These are phyloP conservation scores for Pheosia tremula DNA, from an alignment of 2,888 invertebrate species.

Conservation along the genomic window DNA sequence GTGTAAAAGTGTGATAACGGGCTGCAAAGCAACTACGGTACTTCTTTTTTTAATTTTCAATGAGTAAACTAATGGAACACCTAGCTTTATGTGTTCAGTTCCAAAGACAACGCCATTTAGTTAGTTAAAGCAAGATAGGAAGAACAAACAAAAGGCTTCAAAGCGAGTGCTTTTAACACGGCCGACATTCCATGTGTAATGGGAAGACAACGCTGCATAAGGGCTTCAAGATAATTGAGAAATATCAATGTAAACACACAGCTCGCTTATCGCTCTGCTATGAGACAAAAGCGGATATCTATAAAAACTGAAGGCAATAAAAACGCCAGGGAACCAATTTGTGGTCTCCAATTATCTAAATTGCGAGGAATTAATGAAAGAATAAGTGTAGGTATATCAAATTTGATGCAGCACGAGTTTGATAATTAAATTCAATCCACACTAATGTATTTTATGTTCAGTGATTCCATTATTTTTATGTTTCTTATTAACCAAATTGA, in stretches of 20 bases:
- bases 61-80: neutral
- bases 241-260: slow-evolving; percentile 24
- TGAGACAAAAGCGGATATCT: slow-evolving; percentile 15
- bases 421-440: neutral
- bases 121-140: slow-evolving; percentile 44
- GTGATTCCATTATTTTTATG: no score
- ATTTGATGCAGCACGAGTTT: neutral
- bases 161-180: slow-evolving; percentile 42
- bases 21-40: no score
- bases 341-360: slow-evolving; percentile 10
- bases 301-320: slow-evolving; percentile 13
- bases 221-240: slow-evolving; percentile 31
- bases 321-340: slow-evolving; percentile 2
- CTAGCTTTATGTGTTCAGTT: neutral
- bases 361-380: slow-evolving; percentile 10
- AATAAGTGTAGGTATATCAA: slow-evolving; percentile 28
- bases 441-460: no score
- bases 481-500: no score
- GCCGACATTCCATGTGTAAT: slow-evolving; percentile 40
- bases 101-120: neutral
- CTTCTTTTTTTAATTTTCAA: neutral
- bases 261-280: slow-evolving; percentile 21
- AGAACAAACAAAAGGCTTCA: slow-evolving; percentile 43
- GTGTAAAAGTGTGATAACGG: no score
- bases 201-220: slow-evolving; percentile 43